Evolutionary conservation across 2,888 invertebrate genomes (phyloP).

Genomic region (Meiosimyza platycephala): DNA sequence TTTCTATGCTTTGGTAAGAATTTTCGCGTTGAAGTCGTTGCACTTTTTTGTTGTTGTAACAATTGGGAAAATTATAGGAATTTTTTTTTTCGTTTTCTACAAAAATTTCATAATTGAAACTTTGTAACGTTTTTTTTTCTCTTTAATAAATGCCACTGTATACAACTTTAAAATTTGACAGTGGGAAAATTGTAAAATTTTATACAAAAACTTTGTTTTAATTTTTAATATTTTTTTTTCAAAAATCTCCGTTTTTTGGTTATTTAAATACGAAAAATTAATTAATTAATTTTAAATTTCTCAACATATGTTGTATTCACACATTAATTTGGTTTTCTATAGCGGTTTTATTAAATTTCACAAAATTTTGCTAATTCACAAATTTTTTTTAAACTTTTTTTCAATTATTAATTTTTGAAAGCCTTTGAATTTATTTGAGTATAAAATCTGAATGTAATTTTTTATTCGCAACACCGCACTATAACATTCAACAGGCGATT

Average conservation of each 20-base stretch:
- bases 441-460: not conserved
- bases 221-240: too few relatives aligned
- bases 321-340: not conserved
- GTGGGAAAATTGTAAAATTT: not conserved
- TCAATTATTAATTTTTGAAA: not conserved
- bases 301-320: too few relatives aligned
- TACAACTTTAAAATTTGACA: not conserved
- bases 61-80: not conserved
- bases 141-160: conserved; percentile 1
- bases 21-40: conserved; percentile 26
- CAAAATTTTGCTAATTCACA: not conserved
- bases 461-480: too few relatives aligned
- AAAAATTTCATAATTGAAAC: not conserved
- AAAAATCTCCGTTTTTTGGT: too few relatives aligned
- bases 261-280: too few relatives aligned
- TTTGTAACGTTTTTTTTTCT: not conserved
- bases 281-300: too few relatives aligned
- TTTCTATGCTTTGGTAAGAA: not conserved
- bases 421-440: conserved; percentile 5
- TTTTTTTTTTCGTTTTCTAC: not conserved
- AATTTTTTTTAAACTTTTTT: not conserved
- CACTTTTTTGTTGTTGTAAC: conserved; percentile 27
- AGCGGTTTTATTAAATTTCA: not conserved
- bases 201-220: too few relatives aligned
- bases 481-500: too few relatives aligned